Percentiles rank a stretch among this genome's conserved stretches.
These are phyloP conservation scores for Bettongia penicillata DNA, from an alignment of 2,113 vertebrate genomes.

Conservation along the genomic window DNA sequence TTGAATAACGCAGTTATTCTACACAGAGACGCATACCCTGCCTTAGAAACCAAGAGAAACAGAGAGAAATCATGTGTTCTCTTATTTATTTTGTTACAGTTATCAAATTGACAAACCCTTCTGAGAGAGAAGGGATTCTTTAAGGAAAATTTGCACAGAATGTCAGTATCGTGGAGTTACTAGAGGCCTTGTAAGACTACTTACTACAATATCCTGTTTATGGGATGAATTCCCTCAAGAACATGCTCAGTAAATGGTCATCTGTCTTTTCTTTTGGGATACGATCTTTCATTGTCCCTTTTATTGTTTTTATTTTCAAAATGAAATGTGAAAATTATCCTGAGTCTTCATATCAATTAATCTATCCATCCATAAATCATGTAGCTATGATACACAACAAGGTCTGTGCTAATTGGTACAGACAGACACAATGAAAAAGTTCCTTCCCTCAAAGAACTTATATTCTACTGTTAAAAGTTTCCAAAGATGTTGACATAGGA, in stretches of 20 bases:
- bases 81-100: conserved; percentile 32
- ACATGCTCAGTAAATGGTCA: not conserved
- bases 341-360: conserved; percentile 42
- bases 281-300: conserved; percentile 11
- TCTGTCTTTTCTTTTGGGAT: not conserved
- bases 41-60: conserved; percentile 7
- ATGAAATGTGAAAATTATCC: conserved; percentile 66
- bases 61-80: too few relatives aligned
- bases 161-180: not conserved
- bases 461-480: not conserved
- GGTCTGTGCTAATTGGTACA: not conserved
- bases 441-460: not conserved
- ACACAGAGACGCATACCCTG: not conserved
- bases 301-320: conserved; percentile 48
- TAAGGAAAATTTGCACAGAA: not conserved
- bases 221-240: not conserved
- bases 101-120: conserved; percentile 16
- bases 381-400: not conserved
- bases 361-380: not conserved
- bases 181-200: not conserved
- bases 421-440: not conserved
- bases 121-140: not conserved
- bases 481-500: not conserved
- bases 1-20: not conserved
- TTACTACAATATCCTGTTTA: not conserved